phyloP scores from a whole-genome alignment of 2,797 vertebrate species.

The Thaleichthys pacificus region DNA sequence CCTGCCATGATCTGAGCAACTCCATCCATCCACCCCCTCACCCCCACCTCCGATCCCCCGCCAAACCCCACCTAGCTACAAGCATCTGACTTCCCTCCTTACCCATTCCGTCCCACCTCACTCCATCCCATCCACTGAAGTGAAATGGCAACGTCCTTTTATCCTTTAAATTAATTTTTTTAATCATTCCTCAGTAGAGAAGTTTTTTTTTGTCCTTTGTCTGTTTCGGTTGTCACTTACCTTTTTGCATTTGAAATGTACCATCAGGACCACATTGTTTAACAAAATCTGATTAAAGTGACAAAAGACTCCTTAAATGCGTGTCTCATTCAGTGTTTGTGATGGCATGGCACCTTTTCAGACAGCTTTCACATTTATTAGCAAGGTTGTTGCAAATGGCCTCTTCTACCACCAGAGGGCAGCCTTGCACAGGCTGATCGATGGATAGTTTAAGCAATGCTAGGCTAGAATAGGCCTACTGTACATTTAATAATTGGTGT shows the following conservation, averaged over 20 bases:
- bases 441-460: neutral
- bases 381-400: neutral
- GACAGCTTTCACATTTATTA: neutral
- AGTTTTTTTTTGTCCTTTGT: conserved; percentile 23
- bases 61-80: neutral
- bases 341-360: neutral
- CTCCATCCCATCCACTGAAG: neutral
- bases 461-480: neutral
- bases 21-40: neutral
- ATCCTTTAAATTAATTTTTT: conserved; percentile 17
- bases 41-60: neutral
- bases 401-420: conserved; percentile 2
- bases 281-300: conserved; percentile 42
- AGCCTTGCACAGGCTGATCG: neutral
- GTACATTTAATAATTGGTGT: neutral
- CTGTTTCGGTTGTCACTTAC: conserved; percentile 25
- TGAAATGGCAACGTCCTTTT: conserved; percentile 25
- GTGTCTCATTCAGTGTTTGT: neutral
- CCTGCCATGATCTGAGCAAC: neutral
- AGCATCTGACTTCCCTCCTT: neutral
- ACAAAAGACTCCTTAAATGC: conserved; percentile 34
- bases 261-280: conserved; percentile 35
- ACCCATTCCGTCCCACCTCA: neutral
- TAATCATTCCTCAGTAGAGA: conserved; percentile 24
- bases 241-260: conserved; percentile 39